Percentiles rank a stretch among this genome's conserved stretches.
phyloP scores from a whole-genome alignment of 1,140 invertebrate species.

The Cotesia typhae region DNA sequence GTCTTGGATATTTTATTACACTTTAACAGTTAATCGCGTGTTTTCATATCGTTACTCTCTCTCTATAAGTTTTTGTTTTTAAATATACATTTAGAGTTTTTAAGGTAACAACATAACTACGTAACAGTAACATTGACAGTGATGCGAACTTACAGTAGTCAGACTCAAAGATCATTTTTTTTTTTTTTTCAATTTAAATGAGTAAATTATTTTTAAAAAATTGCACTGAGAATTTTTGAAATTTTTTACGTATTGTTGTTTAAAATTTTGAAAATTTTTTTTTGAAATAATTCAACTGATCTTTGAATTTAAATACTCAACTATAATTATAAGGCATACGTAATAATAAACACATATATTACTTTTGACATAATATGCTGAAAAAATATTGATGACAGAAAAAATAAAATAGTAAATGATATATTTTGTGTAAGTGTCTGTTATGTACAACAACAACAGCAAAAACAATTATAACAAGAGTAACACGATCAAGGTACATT shows the following conservation, averaged over 20 bases:
- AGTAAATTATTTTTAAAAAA: too few relatives aligned
- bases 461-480: neutral
- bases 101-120: constrained; percentile 20
- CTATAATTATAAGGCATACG: constrained; percentile 34
- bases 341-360: constrained; percentile 37
- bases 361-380: constrained; percentile 38
- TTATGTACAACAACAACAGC: neutral
- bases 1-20: too few relatives aligned
- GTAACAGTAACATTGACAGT: constrained; percentile 41
- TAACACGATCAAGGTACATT: constrained; percentile 13
- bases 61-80: too few relatives aligned
- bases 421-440: constrained; percentile 24
- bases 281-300: neutral
- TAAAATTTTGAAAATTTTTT: neutral
- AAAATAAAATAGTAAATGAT: constrained; percentile 32
- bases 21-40: too few relatives aligned
- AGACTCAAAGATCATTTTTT: constrained; percentile 19
- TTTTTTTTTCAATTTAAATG: neutral
- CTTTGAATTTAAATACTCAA: constrained; percentile 15
- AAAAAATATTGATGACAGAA: constrained; percentile 27
- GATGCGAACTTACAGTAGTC: constrained; percentile 29
- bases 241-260: too few relatives aligned
- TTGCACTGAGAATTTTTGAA: too few relatives aligned
- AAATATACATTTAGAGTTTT: constrained; percentile 18
- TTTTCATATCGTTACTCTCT: too few relatives aligned